Conservation (phyloP, 2,888 invertebrate genomes). For the Hoplodrina blanda region DNA sequence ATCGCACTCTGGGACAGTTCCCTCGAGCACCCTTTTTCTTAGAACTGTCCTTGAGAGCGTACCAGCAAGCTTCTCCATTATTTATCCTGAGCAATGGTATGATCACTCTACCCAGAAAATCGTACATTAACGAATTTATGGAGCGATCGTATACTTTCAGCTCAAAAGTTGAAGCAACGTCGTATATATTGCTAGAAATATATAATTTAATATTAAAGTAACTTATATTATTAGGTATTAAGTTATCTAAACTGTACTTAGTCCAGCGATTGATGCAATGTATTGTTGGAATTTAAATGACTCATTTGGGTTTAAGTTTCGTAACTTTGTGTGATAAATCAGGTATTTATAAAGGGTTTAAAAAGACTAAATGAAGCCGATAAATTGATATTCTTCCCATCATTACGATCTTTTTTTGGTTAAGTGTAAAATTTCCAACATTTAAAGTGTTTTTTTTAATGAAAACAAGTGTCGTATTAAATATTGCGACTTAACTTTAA, state of each 20-base stretch:
- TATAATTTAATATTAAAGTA: background rate
- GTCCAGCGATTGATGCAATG: background rate
- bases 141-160: conserved; percentile 81
- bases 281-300: background rate
- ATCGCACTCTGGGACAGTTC: conserved; percentile 81
- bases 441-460: too few relatives aligned
- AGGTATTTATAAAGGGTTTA: too few relatives aligned
- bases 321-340: background rate
- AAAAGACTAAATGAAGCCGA: too few relatives aligned
- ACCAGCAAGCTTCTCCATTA: conserved; percentile 80
- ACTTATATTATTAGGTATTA: too few relatives aligned
- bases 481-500: too few relatives aligned
- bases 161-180: conserved; percentile 82
- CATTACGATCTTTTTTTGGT: too few relatives aligned
- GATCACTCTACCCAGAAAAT: conserved; percentile 79
- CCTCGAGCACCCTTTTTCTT: conserved; percentile 80
- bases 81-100: conserved; percentile 81
- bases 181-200: conserved; percentile 82
- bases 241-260: conserved; percentile 14
- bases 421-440: too few relatives aligned
- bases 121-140: conserved; percentile 69
- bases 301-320: background rate
- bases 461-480: too few relatives aligned
- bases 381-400: too few relatives aligned
- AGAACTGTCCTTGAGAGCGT: conserved; percentile 80